Evolutionary conservation across 2,888 invertebrate genomes (phyloP), one percentile per base, ranked within the genome.

Genomic region (Synergus umbraculus): DNA sequence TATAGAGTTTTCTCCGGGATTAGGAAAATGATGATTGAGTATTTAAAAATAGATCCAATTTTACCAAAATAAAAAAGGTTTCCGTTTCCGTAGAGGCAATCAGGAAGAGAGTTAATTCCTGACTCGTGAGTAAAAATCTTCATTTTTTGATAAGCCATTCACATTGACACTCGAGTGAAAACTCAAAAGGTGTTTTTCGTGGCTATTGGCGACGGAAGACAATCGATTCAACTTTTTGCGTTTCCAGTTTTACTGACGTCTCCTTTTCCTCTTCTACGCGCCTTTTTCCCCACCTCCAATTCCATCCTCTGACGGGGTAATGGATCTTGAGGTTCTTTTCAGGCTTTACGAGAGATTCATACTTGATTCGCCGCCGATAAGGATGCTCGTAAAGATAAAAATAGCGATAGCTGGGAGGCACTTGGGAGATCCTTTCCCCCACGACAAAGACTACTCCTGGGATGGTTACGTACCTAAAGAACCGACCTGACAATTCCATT

Each of bases 301-400:
- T 78, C 43, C 76, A 22, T 64, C 18, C 64, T 15, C 79, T 44
- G 65, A 76, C 29, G 43, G 76, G 69, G 78, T 80, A 83, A 83
- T 83, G 79, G 82, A 85, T 86, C 83, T 79, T 77, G 73, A 80
- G 80, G 82, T 84, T 82, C 83, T 85, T 83, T 83, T 79, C 78
- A 81, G 84, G 85, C 83, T 87, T 88, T 87, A 87, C 85, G 83
- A 83, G 83, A 87, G 85, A 88, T 88, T 88, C 88, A 87, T 89
- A 86, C 85, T 78, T 83, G 88, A 89, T 89, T 85, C 83, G 81
- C 78, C 79, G 79, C 77, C 84, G 86, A 87, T 87, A 87, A 86
- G 84, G 76, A 83, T 79, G 80, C 85, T 88, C 86, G 86, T 88
- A 88, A 88, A 88, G 87, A 88, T 88, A 84, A 85, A 85, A 83